These are phyloP conservation scores for Limnephilus rhombicus DNA, from an alignment of 2,888 invertebrate species.

Conservation along the genomic window DNA sequence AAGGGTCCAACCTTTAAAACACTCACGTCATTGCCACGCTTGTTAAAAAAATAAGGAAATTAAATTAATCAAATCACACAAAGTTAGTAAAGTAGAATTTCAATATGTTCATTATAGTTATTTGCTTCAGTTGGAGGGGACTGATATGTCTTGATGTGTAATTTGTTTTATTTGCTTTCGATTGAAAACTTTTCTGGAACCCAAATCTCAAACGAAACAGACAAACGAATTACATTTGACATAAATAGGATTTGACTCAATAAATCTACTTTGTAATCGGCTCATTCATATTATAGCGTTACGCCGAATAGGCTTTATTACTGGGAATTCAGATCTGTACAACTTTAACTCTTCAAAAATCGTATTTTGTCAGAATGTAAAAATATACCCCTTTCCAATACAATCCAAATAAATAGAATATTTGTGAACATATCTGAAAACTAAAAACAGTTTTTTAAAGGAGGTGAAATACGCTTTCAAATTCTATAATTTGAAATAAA, in stretches of 20 bases:
- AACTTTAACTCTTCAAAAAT: neutral
- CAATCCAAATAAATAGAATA: too few species aligned
- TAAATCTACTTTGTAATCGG: neutral
- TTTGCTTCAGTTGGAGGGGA: neutral
- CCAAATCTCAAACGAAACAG: neutral
- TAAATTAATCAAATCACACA: too few species aligned
- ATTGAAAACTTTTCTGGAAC: neutral
- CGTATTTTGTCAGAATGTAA: too few species aligned
- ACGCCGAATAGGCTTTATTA: neutral
- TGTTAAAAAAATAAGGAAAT: neutral
- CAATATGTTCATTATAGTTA: neutral
- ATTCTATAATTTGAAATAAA: too few species aligned
- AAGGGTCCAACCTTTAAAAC: too few species aligned
- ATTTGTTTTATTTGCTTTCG: neutral
- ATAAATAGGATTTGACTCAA: neutral
- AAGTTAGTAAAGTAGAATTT: too few species aligned
- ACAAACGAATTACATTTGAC: neutral
- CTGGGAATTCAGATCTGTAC: neutral
- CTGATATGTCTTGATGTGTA: neutral
- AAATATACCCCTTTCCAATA: too few species aligned
- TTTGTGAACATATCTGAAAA: too few species aligned
- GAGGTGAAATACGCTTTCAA: too few species aligned
- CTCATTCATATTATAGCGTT: neutral
- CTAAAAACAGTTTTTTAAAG: too few species aligned
- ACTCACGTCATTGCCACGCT: neutral